phyloP scores from a whole-genome alignment of 1,140 invertebrate genomes.

The Drosophila repletoides region DNA sequence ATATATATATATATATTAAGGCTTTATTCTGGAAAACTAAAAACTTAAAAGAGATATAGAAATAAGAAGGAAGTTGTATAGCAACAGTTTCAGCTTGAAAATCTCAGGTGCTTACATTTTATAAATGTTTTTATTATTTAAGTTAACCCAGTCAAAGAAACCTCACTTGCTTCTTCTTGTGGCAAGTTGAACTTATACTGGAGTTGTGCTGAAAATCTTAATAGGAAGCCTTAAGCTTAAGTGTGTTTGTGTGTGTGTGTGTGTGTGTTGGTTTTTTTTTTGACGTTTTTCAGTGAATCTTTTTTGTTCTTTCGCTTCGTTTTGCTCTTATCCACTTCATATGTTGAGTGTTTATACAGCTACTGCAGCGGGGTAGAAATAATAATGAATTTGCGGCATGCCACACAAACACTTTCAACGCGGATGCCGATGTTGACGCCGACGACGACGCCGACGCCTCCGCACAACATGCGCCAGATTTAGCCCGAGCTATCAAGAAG shows the following conservation, averaged over 20 bases:
- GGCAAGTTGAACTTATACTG: background rate
- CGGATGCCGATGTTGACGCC: constrained; percentile 21
- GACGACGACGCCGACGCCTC: constrained; percentile 19
- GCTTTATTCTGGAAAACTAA: too few relatives aligned
- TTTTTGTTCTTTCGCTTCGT: background rate
- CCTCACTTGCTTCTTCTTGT: background rate
- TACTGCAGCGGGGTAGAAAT: constrained; percentile 46
- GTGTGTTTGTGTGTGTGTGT: background rate
- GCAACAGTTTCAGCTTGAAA: too few relatives aligned
- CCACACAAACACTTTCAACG: constrained; percentile 68
- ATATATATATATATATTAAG: too few relatives aligned
- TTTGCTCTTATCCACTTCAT: constrained; percentile 43
- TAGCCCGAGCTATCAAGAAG: constrained; percentile 67
- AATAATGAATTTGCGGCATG: constrained; percentile 78
- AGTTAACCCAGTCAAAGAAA: too few relatives aligned
- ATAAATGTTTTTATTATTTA: too few relatives aligned
- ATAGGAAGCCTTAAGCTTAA: constrained; percentile 14
- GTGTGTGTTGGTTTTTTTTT: too few relatives aligned
- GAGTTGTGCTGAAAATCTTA: constrained; percentile 7
- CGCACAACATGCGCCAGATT: constrained; percentile 69
- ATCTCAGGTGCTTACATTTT: too few relatives aligned
- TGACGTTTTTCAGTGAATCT: background rate
- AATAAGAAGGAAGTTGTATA: too few relatives aligned
- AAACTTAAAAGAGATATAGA: too few relatives aligned
- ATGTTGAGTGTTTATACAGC: constrained; percentile 38